Evolutionary conservation across 2,888 invertebrate species (phyloP), one percentile per base, ranked within the genome.

Genomic region (Caenorhabditis virilis): DNA sequence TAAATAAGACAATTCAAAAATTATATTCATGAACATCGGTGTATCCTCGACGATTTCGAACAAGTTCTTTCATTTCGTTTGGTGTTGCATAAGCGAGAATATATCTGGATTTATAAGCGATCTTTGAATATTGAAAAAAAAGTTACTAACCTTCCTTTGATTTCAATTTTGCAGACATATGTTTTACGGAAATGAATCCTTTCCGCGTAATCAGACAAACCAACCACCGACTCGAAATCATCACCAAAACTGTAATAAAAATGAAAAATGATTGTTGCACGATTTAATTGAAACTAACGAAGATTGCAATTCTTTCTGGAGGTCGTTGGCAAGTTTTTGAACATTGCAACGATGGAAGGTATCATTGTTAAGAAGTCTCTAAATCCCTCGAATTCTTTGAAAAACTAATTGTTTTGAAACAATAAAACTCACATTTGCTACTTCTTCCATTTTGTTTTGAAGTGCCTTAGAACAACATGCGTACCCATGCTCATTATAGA

Each of bases 151-250:
- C 68, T 55, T 53, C 63, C 63, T 27, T 56, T 57, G 6, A 60
- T 55, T 59, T 68, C 68, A 20, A 68, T 60, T 20, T 68, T 68
- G 50, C 68, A 68, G 2, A 68, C 68, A 38, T 51, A 63, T 20
- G 52, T 49, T 51, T 59, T 53, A 27, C 57, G 56, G 53, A 68
- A 68, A 25, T 60, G 68, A 27, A 68, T 50, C 33, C 61, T 26
- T 16, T 68, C 55, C 7, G 68, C 63, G 45, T 59, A 68, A 33
- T 68, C 63, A 2, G 53, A 51, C 13, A 68, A 27, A 9, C 68
- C 68, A 23, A 64, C 63, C 16, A 64, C 54, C 1, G 63, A 45
- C 30, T 68, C 63, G 25, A 68, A 56, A 1, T 58, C 50, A 22
- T 54, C 47, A 16, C 46, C 30, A 47, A 64, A 68, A 45, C 68